Evolutionary conservation across 2,888 invertebrate species (phyloP), one percentile per base, ranked within the genome.

Genomic region (Tenthredo scrophulariae): DNA sequence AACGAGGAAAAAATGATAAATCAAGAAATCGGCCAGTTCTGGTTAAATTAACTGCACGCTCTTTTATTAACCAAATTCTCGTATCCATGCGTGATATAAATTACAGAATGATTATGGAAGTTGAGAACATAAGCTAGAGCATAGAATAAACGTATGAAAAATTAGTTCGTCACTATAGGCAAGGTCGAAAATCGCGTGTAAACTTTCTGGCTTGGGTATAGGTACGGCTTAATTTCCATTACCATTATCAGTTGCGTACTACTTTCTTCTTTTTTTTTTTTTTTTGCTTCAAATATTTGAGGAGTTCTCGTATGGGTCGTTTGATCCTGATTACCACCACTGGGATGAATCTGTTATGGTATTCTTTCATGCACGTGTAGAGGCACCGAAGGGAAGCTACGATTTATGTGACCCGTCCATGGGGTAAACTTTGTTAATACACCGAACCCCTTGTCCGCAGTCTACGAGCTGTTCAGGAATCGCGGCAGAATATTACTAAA

Each of bases 371-470:
- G 18, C 77, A 77, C 33, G 77, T 33, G 50, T 50, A 46, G 46
- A 46, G 46, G 15, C 46, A n/a, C 77, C 77, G 50, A 77, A 33
- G 54, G 77, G 50, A 54, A 77, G 40, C 50, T 77, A 54, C 54
- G 77, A 77, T 77, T 77, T 54, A 77, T 77, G 77, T 46, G 46
- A 26, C 5, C 29, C 77, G 77, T 77, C 77, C 50, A 77, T 77
- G 54, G 77, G 77, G 50, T 77, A 33, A 77, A 77, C 77, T 77
- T 77, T 54, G 77, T 29, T 54, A 77, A 77, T 77, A 77, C 46
- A 74, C 43, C 43, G 43, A 77, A 54, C 54, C 77, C 54, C 77
- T 77, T 50, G 46, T 77, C 54, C 33, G 29, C 33, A 54, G 54
- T 77, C 77, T 54, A 26, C 18, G 40, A 9, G 22, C 74, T 40